A percentile compares a stretch with the other conserved stretches of the same genome.
These are phyloP conservation scores for Balaeniceps rex DNA, from an alignment of 2,113 vertebrate genomes.

Conservation along the genomic window DNA sequence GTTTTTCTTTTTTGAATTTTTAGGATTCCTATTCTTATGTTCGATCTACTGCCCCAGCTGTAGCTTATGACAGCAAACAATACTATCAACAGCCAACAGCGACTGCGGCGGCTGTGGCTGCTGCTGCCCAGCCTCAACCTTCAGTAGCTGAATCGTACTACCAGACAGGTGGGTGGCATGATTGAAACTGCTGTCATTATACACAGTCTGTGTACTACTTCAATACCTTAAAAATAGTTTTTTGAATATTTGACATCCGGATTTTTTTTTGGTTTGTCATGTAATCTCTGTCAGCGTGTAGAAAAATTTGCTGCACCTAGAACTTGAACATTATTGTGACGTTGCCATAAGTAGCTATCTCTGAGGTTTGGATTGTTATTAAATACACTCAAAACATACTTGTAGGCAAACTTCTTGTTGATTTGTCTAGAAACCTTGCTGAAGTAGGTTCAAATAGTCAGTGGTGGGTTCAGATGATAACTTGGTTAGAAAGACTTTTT, in stretches of 20 bases:
- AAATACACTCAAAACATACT: neutral
- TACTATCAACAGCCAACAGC: slow-evolving; percentile 96
- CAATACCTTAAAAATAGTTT: neutral
- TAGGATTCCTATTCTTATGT: slow-evolving; percentile 97
- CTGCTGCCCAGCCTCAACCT: slow-evolving; percentile 88
- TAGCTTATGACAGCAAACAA: slow-evolving; percentile 95
- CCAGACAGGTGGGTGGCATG: slow-evolving; percentile 83
- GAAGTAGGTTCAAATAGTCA: neutral
- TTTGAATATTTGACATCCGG: neutral
- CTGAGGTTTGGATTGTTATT: neutral
- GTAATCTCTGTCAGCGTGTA: neutral
- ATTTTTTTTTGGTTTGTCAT: neutral
- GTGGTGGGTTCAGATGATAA: neutral
- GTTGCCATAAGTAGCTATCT: neutral
- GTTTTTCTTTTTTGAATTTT: neutral
- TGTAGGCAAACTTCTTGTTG: neutral
- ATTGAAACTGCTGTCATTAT: neutral
- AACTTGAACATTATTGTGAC: neutral
- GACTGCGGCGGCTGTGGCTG: slow-evolving; percentile 84
- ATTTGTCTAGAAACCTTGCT: neutral
- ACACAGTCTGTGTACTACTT: neutral
- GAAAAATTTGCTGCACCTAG: neutral
- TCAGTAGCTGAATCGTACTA: slow-evolving; percentile 96
- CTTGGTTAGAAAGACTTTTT: neutral
- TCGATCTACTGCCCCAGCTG: slow-evolving; percentile 90